phyloP scores from a whole-genome alignment of 2,888 invertebrate genomes.

The Agriopis leucophaearia region DNA sequence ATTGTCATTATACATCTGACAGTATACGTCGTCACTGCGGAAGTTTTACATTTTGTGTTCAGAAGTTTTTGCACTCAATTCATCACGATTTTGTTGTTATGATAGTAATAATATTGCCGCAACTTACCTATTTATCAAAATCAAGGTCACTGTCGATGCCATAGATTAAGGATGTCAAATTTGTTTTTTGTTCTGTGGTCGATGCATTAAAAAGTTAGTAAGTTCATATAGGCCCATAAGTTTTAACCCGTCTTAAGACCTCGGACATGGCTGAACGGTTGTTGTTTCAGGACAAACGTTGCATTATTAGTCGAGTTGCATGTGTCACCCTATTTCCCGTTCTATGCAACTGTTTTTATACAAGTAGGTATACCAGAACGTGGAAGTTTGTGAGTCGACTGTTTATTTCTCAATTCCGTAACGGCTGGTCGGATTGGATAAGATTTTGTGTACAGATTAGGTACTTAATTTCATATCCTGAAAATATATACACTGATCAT shows the following conservation, averaged over 20 bases:
- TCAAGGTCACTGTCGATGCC: conserved; percentile 1
- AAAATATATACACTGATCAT: too few relatives aligned
- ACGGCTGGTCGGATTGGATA: too few relatives aligned
- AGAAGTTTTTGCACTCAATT: neutral
- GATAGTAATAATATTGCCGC: neutral
- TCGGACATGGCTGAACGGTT: too few relatives aligned
- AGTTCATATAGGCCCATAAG: too few relatives aligned
- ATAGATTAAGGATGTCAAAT: too few relatives aligned
- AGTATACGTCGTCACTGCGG: conserved; percentile 9
- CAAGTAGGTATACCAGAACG: too few relatives aligned
- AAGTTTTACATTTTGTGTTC: conserved; percentile 12
- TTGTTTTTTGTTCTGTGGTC: too few relatives aligned
- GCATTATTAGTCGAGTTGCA: neutral
- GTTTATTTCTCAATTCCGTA: too few relatives aligned
- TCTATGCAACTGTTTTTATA: neutral
- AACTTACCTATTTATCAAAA: neutral
- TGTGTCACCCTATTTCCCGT: neutral
- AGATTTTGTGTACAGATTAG: too few relatives aligned
- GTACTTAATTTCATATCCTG: too few relatives aligned
- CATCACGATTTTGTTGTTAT: neutral
- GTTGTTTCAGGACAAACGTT: neutral
- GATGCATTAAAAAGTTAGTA: too few relatives aligned
- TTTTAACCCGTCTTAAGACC: neutral
- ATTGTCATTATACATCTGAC: conserved; percentile 5
- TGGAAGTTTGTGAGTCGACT: too few relatives aligned